Conservation (phyloP, 2,797 vertebrate species). For the Iguana delicatissima region DNA sequence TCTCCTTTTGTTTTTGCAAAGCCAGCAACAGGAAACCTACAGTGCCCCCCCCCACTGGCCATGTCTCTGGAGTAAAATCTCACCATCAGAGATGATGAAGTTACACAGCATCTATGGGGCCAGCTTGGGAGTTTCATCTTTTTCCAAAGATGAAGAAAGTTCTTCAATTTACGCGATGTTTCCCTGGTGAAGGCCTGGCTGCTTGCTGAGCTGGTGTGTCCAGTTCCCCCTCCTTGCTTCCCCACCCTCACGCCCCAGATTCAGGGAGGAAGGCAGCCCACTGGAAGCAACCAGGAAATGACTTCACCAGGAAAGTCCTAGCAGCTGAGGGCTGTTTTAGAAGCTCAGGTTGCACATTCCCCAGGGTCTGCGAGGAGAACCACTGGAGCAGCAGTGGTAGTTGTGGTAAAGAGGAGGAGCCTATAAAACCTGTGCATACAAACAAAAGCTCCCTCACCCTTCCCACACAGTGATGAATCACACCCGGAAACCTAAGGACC, state of each 20-base stretch:
- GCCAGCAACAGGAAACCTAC: no score
- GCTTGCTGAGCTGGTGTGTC: neutral
- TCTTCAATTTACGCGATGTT: neutral
- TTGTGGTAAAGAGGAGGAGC: neutral
- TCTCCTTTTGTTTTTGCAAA: neutral
- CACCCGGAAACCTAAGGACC: conserved; percentile 2
- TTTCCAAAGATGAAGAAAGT: neutral
- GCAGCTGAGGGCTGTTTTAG: neutral
- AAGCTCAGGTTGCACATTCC: conserved; percentile 21
- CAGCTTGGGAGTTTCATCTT: no score
- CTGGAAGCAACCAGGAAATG: conserved; percentile 28
- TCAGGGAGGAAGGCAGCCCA: neutral
- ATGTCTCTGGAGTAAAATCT: neutral
- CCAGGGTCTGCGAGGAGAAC: neutral
- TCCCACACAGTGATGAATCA: conserved; percentile 25
- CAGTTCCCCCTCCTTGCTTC: neutral
- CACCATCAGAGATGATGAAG: neutral
- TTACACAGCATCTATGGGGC: no score
- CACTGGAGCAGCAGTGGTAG: no score
- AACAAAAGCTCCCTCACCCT: neutral
- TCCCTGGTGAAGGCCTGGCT: neutral
- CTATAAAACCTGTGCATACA: neutral
- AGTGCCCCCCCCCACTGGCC: no score
- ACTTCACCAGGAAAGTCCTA: conserved; percentile 22
- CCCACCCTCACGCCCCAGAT: neutral